These are phyloP conservation scores for Grus americana DNA, from an alignment of 2,113 vertebrate genomes.

Conservation along the genomic window DNA sequence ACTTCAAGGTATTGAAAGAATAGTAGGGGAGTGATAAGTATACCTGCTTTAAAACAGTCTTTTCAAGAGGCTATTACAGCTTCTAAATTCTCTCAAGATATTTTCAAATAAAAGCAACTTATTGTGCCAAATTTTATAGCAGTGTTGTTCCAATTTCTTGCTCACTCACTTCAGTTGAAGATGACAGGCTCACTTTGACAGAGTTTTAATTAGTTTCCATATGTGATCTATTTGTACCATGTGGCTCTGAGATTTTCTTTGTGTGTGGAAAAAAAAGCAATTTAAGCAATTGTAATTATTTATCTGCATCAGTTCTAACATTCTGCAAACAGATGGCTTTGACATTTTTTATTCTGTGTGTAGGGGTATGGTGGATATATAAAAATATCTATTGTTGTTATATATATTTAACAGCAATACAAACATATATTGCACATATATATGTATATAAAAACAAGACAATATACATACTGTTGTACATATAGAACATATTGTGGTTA, in stretches of 20 bases:
- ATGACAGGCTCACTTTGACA: slow-evolving; percentile 65
- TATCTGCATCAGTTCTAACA: slow-evolving; percentile 45
- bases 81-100: neutral
- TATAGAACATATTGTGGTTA: neutral
- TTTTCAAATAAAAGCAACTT: slow-evolving; percentile 52
- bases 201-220: slow-evolving; percentile 75
- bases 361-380: neutral
- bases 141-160: slow-evolving; percentile 50
- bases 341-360: neutral
- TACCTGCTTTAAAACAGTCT: neutral
- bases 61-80: neutral
- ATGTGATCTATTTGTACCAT: slow-evolving; percentile 67
- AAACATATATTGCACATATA: neutral
- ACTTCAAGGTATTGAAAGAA: neutral
- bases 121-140: slow-evolving; percentile 34
- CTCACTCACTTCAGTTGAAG: slow-evolving; percentile 30
- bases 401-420: neutral
- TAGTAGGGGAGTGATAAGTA: neutral
- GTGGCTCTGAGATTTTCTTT: slow-evolving; percentile 59
- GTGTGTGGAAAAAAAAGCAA: neutral
- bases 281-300: slow-evolving; percentile 62
- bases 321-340: slow-evolving; percentile 57
- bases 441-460: neutral
- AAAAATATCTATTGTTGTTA: neutral
- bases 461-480: neutral